These are phyloP conservation scores for Platyrinchus mystaceus DNA, from an alignment of 2,797 vertebrate genomes.

Conservation along the genomic window DNA sequence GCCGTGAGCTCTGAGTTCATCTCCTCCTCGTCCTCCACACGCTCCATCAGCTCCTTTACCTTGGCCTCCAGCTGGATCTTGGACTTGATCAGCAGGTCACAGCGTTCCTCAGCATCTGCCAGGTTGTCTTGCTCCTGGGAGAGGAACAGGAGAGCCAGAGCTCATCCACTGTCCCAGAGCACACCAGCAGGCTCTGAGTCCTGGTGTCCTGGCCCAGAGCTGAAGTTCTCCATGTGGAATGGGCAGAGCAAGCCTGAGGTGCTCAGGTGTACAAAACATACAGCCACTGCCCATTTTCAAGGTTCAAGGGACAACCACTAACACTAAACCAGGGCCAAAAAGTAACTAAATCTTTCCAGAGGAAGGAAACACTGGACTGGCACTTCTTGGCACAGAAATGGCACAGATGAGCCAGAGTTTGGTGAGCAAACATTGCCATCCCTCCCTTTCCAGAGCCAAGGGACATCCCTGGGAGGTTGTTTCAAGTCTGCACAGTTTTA, in stretches of 20 bases:
- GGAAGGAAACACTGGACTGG: background rate
- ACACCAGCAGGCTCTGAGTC: background rate
- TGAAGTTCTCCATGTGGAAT: background rate
- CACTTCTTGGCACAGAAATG: background rate
- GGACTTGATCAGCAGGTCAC: slow-evolving; percentile 91
- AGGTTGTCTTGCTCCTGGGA: slow-evolving; percentile 92
- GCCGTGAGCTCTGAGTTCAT: slow-evolving; percentile 84
- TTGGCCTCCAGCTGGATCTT: slow-evolving; percentile 93
- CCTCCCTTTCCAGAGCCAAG: background rate
- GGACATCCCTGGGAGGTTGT: background rate
- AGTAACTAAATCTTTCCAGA: background rate
- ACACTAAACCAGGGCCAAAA: background rate
- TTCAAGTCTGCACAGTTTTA: background rate
- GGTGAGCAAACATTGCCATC: background rate
- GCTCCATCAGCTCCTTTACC: slow-evolving; percentile 87
- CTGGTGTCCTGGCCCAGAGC: background rate
- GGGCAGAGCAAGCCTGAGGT: background rate
- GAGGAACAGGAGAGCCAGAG: background rate
- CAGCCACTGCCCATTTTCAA: background rate
- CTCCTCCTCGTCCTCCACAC: slow-evolving; percentile 93
- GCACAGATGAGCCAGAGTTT: background rate
- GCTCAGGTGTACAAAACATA: background rate
- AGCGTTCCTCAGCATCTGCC: slow-evolving; percentile 91
- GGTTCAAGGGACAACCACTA: background rate
- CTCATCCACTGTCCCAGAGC: background rate